Evolutionary conservation across 2,113 vertebrate genomes (phyloP).

Genomic region (Symphodus melops): DNA sequence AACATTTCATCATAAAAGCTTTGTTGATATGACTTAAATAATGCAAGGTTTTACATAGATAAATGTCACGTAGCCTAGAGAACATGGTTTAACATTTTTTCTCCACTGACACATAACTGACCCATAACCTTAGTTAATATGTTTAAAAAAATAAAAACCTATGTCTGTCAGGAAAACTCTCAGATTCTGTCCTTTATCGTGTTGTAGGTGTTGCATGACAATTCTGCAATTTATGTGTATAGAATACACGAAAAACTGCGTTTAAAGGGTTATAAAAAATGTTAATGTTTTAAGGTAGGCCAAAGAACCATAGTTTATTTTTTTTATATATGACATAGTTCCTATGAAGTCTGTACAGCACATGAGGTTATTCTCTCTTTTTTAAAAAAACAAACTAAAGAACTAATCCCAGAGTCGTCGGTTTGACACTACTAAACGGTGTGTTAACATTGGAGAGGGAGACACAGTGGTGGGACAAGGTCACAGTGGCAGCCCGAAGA

Average conservation of each 20-base stretch:
- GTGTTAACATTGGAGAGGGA: conserved; percentile 17
- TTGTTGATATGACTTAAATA: neutral
- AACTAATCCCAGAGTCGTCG: neutral
- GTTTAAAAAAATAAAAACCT: no score
- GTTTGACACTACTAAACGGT: neutral
- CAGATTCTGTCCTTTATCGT: neutral
- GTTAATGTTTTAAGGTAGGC: no score
- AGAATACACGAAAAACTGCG: neutral
- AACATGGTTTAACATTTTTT: no score
- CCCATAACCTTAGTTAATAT: no score
- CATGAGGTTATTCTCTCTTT: neutral
- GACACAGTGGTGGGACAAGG: conserved; percentile 41
- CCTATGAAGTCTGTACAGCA: neutral
- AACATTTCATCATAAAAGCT: neutral
- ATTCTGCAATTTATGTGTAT: neutral
- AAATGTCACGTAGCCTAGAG: no score
- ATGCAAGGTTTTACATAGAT: no score
- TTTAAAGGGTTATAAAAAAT: no score
- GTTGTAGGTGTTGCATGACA: neutral
- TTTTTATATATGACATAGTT: no score
- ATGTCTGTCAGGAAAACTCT: neutral
- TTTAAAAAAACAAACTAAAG: neutral
- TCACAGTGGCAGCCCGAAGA: conserved; percentile 39
- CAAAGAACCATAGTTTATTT: no score
- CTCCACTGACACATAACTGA: no score